These are phyloP conservation scores for Cyrtonyx montezumae DNA, from an alignment of 2,113 vertebrate species.

Conservation along the genomic window DNA sequence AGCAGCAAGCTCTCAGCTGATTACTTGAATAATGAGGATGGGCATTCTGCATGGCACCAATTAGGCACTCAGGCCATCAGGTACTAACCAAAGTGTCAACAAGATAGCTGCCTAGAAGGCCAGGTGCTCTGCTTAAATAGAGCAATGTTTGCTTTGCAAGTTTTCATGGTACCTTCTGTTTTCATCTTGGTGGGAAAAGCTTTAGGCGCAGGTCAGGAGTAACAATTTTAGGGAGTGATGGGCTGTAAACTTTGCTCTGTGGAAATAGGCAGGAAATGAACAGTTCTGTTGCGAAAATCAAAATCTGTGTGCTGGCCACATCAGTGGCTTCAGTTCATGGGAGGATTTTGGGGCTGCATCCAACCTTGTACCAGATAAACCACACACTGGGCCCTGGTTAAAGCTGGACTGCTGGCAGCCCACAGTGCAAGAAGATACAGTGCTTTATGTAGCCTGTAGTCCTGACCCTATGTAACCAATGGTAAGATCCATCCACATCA, in stretches of 20 bases:
- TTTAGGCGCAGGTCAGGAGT: not conserved
- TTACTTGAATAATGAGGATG: not conserved
- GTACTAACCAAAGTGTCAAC: not conserved
- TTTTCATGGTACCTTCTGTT: not conserved
- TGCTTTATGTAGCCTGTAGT: not conserved
- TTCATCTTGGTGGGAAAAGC: not conserved
- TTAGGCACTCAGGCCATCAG: not conserved
- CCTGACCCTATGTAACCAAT: not conserved
- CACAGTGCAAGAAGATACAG: not conserved
- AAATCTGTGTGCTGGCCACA: not conserved
- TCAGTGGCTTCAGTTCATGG: not conserved
- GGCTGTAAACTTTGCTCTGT: not conserved
- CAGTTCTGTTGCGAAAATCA: not conserved
- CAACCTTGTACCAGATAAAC: not conserved
- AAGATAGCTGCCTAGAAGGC: not conserved
- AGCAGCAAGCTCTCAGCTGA: not conserved
- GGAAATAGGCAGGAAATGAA: not conserved
- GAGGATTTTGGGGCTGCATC: not conserved
- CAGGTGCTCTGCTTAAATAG: not conserved
- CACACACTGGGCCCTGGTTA: rapidly evolving
- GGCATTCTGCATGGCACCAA: rapidly evolving
- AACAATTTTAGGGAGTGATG: not conserved
- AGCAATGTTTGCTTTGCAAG: not conserved
- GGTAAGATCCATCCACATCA: not conserved
- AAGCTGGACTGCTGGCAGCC: not conserved